Percentiles rank a stretch among this genome's conserved stretches.
phyloP scores from a whole-genome alignment of 2,797 vertebrate genomes.

The Dryobates pubescens region DNA sequence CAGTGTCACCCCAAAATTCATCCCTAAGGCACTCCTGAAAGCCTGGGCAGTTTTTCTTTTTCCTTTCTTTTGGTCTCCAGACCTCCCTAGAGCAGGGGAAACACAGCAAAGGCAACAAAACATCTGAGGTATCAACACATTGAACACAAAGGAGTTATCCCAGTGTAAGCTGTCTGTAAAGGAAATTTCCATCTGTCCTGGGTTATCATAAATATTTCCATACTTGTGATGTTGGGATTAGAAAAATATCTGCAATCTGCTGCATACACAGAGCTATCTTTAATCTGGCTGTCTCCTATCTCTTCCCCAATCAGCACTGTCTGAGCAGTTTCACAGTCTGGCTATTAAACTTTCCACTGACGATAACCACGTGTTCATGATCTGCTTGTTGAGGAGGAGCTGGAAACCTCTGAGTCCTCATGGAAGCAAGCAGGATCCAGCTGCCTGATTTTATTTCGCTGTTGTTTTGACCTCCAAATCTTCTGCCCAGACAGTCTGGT shows the following conservation, averaged over 20 bases:
- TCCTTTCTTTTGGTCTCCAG: neutral
- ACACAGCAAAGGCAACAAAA: neutral
- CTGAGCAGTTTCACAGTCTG: slow-evolving; percentile 7
- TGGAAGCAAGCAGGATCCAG: neutral
- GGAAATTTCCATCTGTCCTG: slow-evolving; percentile 49
- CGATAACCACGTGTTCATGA: fast-evolving
- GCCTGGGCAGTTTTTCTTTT: neutral
- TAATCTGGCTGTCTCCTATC: slow-evolving; percentile 32
- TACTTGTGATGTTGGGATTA: neutral
- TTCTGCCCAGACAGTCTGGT: neutral
- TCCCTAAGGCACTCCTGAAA: neutral
- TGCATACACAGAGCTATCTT: slow-evolving; percentile 33
- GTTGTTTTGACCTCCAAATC: neutral
- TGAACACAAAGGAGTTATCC: neutral
- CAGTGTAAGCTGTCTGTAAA: neutral
- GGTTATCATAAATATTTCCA: slow-evolving; percentile 55
- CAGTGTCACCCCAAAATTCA: neutral
- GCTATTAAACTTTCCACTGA: slow-evolving; percentile 30
- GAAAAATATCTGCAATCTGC: slow-evolving; percentile 28
- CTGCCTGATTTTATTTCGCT: neutral
- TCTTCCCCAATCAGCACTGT: slow-evolving; percentile 6
- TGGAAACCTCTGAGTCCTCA: neutral
- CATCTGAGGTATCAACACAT: neutral
- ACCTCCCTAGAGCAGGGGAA: neutral
- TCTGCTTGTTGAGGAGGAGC: neutral